Base-by-base conservation (phyloP, 2,797 vertebrate species). In the Myotis findleyi region DNA sequence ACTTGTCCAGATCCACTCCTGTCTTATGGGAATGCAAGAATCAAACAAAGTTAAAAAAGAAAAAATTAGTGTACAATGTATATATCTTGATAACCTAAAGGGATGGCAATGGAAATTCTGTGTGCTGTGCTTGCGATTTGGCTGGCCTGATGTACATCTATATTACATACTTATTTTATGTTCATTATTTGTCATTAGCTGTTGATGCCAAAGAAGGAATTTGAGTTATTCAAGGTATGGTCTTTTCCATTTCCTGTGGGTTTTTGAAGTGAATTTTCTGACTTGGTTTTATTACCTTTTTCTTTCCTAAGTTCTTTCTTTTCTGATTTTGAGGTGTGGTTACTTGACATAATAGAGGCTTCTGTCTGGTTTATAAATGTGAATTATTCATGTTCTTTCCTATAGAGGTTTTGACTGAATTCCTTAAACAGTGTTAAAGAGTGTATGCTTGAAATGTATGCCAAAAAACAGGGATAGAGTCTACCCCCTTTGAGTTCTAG, bases 151-250 rank as follows among this genome's bases (percentile, higher is more conserved):
- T 66, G 47, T 84, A 62, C 36, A 49, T 90, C 16, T 5, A 1
- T 87, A 12, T 47, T 84, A 6, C 95, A 23, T 89, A 51, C 96
- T 98, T 97, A 97, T 95, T 98, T 96, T 96, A 96, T 98, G 90
- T 96, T 97, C 93, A 94, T 97, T 97, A 66, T 98, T 96, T 97
- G 93, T 98, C 96, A 94, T 94, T 99, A 99, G 99, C 99, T 99
- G 13, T 99, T 99, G 99, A 99, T 99, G 99, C 99, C 99, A 99
- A 99, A 99, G 99, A 99, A 99, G 99, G 99, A 99, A 97, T 99
- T 99, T 99, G 99, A 99, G 98, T 99, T 99, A 98, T 99, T 99
- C 98, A 99, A 99, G 99, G 99, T 99, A 99, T 96, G 98, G 81
- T 64, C 83, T 91, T 33, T 66, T 96, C 86, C 84, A 84, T 97